Conservation (phyloP, 2,888 invertebrate species). For the Endotricha flammealis region DNA sequence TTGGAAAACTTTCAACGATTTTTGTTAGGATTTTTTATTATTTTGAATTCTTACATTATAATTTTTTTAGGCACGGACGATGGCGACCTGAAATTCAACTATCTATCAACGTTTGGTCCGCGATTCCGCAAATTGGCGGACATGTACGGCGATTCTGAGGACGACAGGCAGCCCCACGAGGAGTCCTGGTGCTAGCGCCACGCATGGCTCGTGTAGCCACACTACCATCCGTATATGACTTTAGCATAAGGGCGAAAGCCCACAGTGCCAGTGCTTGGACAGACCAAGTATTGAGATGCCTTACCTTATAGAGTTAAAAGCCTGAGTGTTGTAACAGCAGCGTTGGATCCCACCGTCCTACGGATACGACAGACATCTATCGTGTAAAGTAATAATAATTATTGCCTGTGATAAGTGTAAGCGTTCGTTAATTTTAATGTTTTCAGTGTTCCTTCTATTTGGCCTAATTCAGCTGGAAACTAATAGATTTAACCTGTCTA, state of each 20-base stretch:
- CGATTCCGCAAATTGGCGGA: conserved; percentile 95
- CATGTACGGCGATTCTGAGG: conserved; percentile 96
- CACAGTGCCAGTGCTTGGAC: conserved; percentile 33
- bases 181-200: conserved; percentile 89
- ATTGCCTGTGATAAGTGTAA: conserved; percentile 12
- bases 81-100: conserved; percentile 95
- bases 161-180: conserved; percentile 87
- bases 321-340: conserved; percentile 17
- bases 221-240: conserved; percentile 32
- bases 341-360: conserved; percentile 20
- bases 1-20: too few relatives aligned
- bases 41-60: neutral
- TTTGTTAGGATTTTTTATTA: neutral
- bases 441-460: neutral
- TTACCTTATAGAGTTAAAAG: conserved; percentile 30
- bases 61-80: conserved; percentile 86
- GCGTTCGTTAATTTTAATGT: conserved; percentile 6
- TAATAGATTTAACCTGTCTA: too few relatives aligned
- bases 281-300: conserved; percentile 50
- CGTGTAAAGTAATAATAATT: conserved; percentile 9
- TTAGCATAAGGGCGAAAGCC: conserved; percentile 27
- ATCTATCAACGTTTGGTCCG: conserved; percentile 96
- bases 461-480: neutral
- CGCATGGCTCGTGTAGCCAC: conserved; percentile 71
- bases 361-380: conserved; percentile 4